phyloP scores from a whole-genome alignment of 2,113 vertebrate genomes.

The Cranoglanis bouderius region DNA sequence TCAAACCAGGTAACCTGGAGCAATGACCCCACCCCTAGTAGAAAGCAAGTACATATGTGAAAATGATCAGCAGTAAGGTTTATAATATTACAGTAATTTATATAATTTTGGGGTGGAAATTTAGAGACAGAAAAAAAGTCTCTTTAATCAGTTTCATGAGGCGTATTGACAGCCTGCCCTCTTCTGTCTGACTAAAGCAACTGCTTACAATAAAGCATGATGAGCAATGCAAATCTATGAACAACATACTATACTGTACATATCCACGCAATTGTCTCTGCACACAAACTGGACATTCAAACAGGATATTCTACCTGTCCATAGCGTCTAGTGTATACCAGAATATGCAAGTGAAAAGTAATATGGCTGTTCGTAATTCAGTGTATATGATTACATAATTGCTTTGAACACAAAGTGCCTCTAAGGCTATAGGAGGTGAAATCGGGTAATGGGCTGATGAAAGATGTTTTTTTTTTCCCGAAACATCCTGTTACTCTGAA shows the following conservation, averaged over 20 bases:
- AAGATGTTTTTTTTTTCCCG: not conserved
- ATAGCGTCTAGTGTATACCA: not conserved
- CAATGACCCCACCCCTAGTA: not conserved
- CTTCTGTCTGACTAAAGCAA: slow-evolving; percentile 5
- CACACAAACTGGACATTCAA: not conserved
- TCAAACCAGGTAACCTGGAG: not conserved
- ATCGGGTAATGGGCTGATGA: not conserved
- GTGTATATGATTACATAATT: not conserved
- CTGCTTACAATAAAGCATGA: not conserved
- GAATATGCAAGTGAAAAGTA: not conserved
- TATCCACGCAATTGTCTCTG: not conserved
- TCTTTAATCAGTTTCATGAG: not conserved
- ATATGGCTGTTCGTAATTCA: not conserved
- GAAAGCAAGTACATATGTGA: not conserved
- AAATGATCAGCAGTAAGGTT: not conserved
- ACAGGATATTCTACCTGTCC: not conserved
- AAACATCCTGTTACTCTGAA: too few relatives aligned
- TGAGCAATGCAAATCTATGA: not conserved
- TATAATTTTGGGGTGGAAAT: not conserved
- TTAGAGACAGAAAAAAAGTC: not conserved
- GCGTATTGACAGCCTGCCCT: slow-evolving; percentile 11
- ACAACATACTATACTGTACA: not conserved
- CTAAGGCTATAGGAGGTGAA: not conserved
- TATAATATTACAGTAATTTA: not conserved
- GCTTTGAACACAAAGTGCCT: not conserved